Evolutionary conservation across 2,797 vertebrate genomes (phyloP), one percentile per base, ranked within the genome.

Genomic region (Prunella strophiata): DNA sequence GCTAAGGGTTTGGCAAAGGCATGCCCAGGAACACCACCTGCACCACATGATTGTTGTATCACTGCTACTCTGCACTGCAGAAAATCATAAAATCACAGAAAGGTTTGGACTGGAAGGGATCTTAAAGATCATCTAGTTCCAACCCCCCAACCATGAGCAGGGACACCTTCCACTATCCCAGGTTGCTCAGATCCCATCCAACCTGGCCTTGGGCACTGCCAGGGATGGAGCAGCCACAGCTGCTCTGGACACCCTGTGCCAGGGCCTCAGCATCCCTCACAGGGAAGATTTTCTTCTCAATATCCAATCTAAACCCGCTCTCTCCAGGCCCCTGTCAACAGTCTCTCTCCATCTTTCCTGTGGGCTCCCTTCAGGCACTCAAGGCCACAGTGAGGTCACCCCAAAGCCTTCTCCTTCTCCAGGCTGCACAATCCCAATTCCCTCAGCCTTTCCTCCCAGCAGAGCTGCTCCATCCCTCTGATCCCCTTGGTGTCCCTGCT

Each of bases 191-290:
- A 79, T 27, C 19, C 9, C 11, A 20, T 72, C 23, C 51, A 72
- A 0, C 22, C 36, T n/a, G 50, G 18, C 6, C 15, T 57, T 0
- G 14, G 0, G 19, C 30, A 43, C 26, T 57, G 0, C 18, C 43
- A 78, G 50, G 32, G 13, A 50, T 51, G 32, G 22, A 3, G 10
- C 32, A 87, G 42, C 30, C 57, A 77, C 65, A 70, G 55, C 14
- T 77, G 0, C 65, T 62, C 48, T 47, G 13, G 40, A 1, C 0
- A 77, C 4, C 26, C 36, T 55, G 26, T 21, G 34, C 57, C 34
- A 58, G 2, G 34, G 16, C 22, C 57, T 42, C 50, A 1, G 0
- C 32, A 42, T 3, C 14, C 15, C 34, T 43, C 32, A 50, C 10
- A 71, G 15, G 32, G 6, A 71, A 36, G 0, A 32, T 32, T 57